Evolutionary conservation across 2,797 vertebrate genomes (phyloP), one percentile per base, ranked within the genome.

Genomic region (Sebastes flavidus): DNA sequence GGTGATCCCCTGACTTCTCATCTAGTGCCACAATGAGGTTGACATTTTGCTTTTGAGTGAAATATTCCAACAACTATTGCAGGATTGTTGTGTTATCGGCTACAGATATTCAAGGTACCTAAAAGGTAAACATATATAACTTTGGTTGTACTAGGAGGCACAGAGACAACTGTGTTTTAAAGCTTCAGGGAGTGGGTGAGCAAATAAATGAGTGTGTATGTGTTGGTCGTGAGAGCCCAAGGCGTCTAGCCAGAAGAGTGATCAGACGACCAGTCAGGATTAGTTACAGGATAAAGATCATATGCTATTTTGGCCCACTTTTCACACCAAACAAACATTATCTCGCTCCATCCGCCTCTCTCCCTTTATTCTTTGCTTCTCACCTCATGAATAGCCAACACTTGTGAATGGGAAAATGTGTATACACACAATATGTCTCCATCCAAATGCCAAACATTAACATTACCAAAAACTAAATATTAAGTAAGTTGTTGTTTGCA

Each of bases 231-330:
- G 52, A 75, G 25, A 77, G 71, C 13, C 61, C 13, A 77, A 79
- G 56, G 69, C 90, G 83, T 83, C 76, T 54, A 0, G 83, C 85
- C 84, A 90, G 81, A 71, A 29, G 62, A 88, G 59, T 88, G 83
- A 91, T 90, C 84, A 88, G 88, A 92, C 92, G 90, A 92, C 89
- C 88, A 92, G 83, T 84, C 80, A 80, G 91, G 85, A 89, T 91
- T 91, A 88, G 52, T 81, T 84, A 63, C 69, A 71, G 91, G 89
- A 91, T 88, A 59, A 86, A 80, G 83, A 91, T 88, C 63, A 82
- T 85, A 85, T 55, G 72, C 27, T 85, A 75, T 86, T 83, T 54
- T 67, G 72, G 67, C 83, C 84, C 89, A 90, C 52, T 88, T 89
- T 78, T 77, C 46, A 85, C 49, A 72, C 58, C 63, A 85, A 86